Base-by-base conservation (phyloP, 2,888 invertebrate genomes). In the Tenthredo distinguenda region DNA sequence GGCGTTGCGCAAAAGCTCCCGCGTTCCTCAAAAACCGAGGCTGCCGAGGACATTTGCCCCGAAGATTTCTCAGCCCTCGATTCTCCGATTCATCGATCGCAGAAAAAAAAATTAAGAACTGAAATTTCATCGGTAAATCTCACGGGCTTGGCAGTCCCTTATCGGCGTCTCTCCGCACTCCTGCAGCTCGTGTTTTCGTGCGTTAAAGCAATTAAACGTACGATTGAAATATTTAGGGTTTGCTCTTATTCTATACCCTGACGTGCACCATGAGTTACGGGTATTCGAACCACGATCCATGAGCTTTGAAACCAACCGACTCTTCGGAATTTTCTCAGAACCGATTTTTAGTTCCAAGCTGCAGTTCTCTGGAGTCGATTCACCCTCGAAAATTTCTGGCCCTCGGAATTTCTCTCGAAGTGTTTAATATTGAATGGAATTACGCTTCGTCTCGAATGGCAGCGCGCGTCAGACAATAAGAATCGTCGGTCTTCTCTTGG, bases 121-220 rank as follows among this genome's bases (percentile, higher is more conserved):
- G 31, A 31, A 65, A 15, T 31, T 65, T 31, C 12, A 31, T 65
- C 72, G n/a, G 72, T 72, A 72, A 72, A 72, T 72, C 72, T 40
- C 1, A 21, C 0, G 2, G 40, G 9, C 21, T 10, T 43, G n/a
- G 21, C 37, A 18, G 21, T 40, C 40, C 12, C 40, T 72, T 72
- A 72, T 72, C 37, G 65, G 31, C 31, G 65, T 31, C 6, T 31
- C 15, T 31, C 65, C 15, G 65, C 72, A 40, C 37, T 40, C 72
- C 37, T 40, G 72, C 72, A 40, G 72, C 34, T 37, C 31, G 47
- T 47, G 47, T 76, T 47, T 76, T 76, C 76, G 76, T 76, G 76
- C 76, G 31, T 76, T 76, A 47, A 76, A 26, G 76, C 76, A 76
- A 76, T 76, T 76, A 76, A 76, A 76, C 50, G 50, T 50, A 47